Base-by-base conservation (phyloP, 2,113 vertebrate species). In the Melanerpes aurifrons region DNA sequence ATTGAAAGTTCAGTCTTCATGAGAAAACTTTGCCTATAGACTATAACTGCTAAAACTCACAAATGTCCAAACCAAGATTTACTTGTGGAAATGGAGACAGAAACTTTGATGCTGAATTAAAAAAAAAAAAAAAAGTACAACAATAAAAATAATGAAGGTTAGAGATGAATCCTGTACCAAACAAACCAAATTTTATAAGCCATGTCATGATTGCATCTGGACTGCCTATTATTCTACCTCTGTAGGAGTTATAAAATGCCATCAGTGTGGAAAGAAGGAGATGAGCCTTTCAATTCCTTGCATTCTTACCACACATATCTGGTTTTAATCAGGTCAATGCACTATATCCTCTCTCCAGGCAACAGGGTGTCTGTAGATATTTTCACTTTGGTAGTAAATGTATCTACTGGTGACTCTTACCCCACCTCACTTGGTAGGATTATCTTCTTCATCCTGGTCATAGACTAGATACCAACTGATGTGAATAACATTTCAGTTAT, bases 241-340 rank as follows among this genome's bases (percentile, higher is more conserved):
- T 75, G 14, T 74, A 78, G 62, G 74, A 47, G 6, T 75, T 58
- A 48, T 31, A 87, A 92, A 92, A 92, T 72, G 43, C 10, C 53
- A 92, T 35, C 62, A 69, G 21, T 54, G 66, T 86, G 58, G 61
- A 94, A 95, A 92, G 45, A 69, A 89, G 88, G 54, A 87, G 26
- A 88, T 40, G 48, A 92, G 22, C 8, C 70, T 68, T 86, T 71
- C 50, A 88, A 11, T 31, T 77, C 29, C 58, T 47, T 72, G 18
- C 8, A 26, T 20, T 84, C 26, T 40, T 40, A 25, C 20, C 61
- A 57, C 35, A 25, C 15, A 22, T 3, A 31, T 12, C 24, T 29
- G 54, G 10, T 67, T 80, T 66, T 68, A 35, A 90, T 15, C 35
- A 64, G 26, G 6, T 29, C 77, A 66, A 3, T 28, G 11, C 13